phyloP scores from a whole-genome alignment of 2,888 invertebrate genomes.

The Candidula unifasciata region DNA sequence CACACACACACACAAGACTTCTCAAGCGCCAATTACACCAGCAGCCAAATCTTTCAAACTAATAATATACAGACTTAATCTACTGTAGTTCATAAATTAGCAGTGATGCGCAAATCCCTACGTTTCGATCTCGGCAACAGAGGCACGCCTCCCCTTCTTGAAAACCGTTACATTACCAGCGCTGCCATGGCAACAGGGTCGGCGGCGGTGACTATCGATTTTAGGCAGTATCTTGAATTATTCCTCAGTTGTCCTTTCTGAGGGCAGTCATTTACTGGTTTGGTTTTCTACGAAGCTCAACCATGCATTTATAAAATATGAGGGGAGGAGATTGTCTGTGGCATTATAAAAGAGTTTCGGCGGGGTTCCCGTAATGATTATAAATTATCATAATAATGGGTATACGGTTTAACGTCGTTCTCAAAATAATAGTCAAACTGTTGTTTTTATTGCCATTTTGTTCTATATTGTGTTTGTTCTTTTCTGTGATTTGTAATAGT shows the following conservation, averaged over 20 bases:
- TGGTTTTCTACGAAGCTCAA: neutral
- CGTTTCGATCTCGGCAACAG: neutral
- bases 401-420: too few relatives aligned
- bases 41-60: too few relatives aligned
- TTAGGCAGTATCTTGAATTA: slow-evolving; percentile 20
- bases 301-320: slow-evolving; percentile 45
- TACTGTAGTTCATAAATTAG: neutral
- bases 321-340: slow-evolving; percentile 6
- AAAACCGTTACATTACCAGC: slow-evolving; percentile 29
- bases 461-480: too few relatives aligned
- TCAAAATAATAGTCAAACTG: too few relatives aligned
- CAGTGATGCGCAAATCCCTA: neutral
- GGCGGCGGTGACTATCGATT: slow-evolving; percentile 44
- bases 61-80: too few relatives aligned
- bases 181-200: slow-evolving; percentile 39
- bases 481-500: too few relatives aligned
- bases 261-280: slow-evolving; percentile 26
- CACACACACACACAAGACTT: too few relatives aligned
- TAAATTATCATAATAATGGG: too few relatives aligned
- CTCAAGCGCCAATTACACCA: too few relatives aligned
- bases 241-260: slow-evolving; percentile 14
- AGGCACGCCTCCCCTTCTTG: slow-evolving; percentile 34
- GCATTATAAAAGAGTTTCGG: neutral
- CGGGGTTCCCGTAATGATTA: too few relatives aligned
- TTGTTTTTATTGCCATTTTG: too few relatives aligned